phyloP scores from a whole-genome alignment of 2,888 invertebrate genomes.

The Hylaea fasciaria region DNA sequence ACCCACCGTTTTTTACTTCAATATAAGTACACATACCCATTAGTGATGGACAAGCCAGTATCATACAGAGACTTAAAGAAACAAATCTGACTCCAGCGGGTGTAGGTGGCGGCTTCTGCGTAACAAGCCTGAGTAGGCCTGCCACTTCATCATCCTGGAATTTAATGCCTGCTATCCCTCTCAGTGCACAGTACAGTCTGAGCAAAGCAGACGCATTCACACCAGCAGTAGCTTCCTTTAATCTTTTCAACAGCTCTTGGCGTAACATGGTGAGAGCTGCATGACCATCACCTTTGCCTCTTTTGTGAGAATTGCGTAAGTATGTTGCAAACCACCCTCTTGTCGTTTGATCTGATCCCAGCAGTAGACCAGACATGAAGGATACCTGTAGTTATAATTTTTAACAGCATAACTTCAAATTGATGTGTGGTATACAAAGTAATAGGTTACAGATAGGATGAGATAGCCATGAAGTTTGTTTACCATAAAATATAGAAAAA shows the following conservation, averaged over 20 bases:
- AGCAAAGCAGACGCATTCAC: conserved; percentile 96
- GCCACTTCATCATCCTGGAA: conserved; percentile 96
- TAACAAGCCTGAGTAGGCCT: conserved; percentile 92
- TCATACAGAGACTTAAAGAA: conserved; percentile 96
- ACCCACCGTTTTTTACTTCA: too few species aligned
- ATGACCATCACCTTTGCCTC: conserved; percentile 90
- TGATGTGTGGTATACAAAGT: too few species aligned
- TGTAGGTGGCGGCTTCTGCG: conserved; percentile 95
- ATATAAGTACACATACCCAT: conserved; percentile 81
- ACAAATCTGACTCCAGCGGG: conserved; percentile 97
- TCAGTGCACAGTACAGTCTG: conserved; percentile 95
- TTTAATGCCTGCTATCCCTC: conserved; percentile 97
- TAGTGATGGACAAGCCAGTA: conserved; percentile 96
- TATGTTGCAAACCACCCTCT: conserved; percentile 97
- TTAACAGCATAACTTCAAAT: too few species aligned
- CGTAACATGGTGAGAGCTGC: conserved; percentile 88
- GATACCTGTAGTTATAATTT: conserved; percentile 85
- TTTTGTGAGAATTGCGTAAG: conserved; percentile 93
- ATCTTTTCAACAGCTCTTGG: conserved; percentile 89
- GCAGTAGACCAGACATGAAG: conserved; percentile 94
- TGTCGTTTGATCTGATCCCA: conserved; percentile 95
- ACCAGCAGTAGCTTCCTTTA: conserved; percentile 88
- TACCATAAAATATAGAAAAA: not conserved
- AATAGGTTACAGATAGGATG: too few species aligned
- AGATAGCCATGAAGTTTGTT: too few species aligned